Evolutionary conservation across 1,140 invertebrate species (phyloP).

Genomic region (Eurosta solidaginis): DNA sequence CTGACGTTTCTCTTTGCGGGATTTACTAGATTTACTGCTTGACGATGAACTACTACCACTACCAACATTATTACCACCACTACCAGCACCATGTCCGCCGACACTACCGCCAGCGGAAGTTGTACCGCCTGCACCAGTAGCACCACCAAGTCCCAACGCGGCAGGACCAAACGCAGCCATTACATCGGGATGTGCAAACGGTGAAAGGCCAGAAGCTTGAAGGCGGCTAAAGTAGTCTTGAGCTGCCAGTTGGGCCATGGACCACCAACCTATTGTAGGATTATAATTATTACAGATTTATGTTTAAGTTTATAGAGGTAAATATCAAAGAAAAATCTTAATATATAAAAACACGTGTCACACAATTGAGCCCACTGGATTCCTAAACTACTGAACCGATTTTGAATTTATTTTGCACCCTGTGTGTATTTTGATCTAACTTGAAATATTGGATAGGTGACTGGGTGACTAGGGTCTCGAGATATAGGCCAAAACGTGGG

Average conservation of each 20-base stretch:
- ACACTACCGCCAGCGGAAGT: slow-evolving; percentile 45
- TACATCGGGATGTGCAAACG: slow-evolving; percentile 64
- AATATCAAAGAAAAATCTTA: background rate
- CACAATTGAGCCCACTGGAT: no score
- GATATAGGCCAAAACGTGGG: no score
- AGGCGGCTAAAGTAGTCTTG: slow-evolving; percentile 82
- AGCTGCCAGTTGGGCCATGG: slow-evolving; percentile 82
- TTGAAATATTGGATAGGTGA: no score
- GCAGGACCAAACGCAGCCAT: slow-evolving; percentile 56
- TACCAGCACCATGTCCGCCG: slow-evolving; percentile 39
- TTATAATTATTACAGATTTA: background rate
- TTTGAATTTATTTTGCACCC: no score
- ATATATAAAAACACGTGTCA: no score
- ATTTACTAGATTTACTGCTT: slow-evolving; percentile 53
- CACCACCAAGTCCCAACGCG: slow-evolving; percentile 62
- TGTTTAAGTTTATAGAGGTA: background rate
- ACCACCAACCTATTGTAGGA: slow-evolving; percentile 75
- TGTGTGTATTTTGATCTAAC: no score
- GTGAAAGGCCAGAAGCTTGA: slow-evolving; percentile 74
- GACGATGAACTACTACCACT: slow-evolving; percentile 45
- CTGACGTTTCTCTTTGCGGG: slow-evolving; percentile 54
- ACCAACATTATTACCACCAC: slow-evolving; percentile 51
- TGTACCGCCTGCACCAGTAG: slow-evolving; percentile 32
- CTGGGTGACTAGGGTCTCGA: no score
- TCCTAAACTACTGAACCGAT: no score